Evolutionary conservation across 1,140 invertebrate genomes (phyloP), one percentile per base, ranked within the genome.

Genomic region (Lordiphosa stackelbergi): DNA sequence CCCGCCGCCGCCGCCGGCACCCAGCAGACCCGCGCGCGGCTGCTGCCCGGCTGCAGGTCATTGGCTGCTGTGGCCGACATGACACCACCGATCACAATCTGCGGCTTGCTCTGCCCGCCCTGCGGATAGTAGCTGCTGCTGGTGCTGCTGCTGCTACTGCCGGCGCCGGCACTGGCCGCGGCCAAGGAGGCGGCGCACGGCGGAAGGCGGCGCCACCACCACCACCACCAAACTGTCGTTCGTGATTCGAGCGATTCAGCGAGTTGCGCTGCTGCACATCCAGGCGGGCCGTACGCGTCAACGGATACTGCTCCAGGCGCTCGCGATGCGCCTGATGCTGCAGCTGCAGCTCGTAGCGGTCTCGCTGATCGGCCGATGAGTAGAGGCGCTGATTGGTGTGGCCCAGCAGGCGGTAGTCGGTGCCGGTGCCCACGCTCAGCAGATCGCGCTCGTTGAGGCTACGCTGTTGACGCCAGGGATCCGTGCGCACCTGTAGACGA

Each of bases 1-100:
- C 90, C 77, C 74, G 7, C 90, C 88, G 56, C 89, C 90, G 58
- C 91, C 91, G 11, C 53, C 58, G 45, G 45, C 41, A 7, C 59
- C 59, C 59, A 62, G 24, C n/a, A 64, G 47, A 31, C 43, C 43
- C 68, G 77, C 58, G 75, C 81, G 24, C 71, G 71, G 31, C 70
- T 70, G 49, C 56, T 73, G 53, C 73, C 57, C 34, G 57, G 31
- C 41, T 36, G 56, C 13, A 40, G 48, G 7, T 31, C 47, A 49
- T 9, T 36, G 65, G 53, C 9, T 54, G 53, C 9, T 51, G 38
- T 36, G 31, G 63, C 55, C 8, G 63, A 62, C 64, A 77, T 66
- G 11, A 24, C 43, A 49, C 69, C 58, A 12, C 68, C 78, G 46
- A 87, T 73, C 31, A 85, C 73, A 62, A 81, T 86, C 77, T 85